Evolutionary conservation across 2,113 vertebrate genomes (phyloP), one percentile per base, ranked within the genome.

Genomic region (Scophthalmus maximus): DNA sequence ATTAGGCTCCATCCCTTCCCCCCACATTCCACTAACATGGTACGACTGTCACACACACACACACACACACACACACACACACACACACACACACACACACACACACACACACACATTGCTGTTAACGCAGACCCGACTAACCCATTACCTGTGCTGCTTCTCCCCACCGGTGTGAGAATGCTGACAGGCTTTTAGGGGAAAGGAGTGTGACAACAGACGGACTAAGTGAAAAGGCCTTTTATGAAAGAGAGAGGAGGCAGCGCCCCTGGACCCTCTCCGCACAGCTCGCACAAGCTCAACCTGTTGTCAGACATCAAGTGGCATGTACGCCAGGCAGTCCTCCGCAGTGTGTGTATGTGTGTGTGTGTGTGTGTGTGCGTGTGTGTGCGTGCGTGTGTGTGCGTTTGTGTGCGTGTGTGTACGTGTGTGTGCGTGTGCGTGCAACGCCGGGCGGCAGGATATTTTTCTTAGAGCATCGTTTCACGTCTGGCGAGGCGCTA

Each of bases 61-160:
- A 40, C 38, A 40, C 38, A 40, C 38, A 40, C 38, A 40, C 38
- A 40, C 57, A 60, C 20, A 53, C 62, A 78, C 68, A 76, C 58
- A 60, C 20, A 15, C 6, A 8, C 38, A 40, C 38, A 40, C 38
- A 40, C 38, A 40, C 38, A 40, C 38, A 40, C 38, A 15, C 38
- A 40, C 57, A 60, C 20, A 50, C 63, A 79, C 64, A 75, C 81
- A 82, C 73, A 78, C 64, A 67, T 34, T 20, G 44, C 46, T 79
- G 47, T 64, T 71, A n/a, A 7, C 68, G 30, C 61, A 61, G 44
- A 77, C 49, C 63, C 60, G 60, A 58, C 26, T 26, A 69, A 17
- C 73, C 32, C 52, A 66, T 85, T 85, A 89, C 82, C 81, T 79
- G 73, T 12, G 52, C n/a, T 50, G 64, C 7, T 3, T 66, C 15